Conservation (phyloP, 2,888 invertebrate genomes). For the Campoplex nolae region DNA sequence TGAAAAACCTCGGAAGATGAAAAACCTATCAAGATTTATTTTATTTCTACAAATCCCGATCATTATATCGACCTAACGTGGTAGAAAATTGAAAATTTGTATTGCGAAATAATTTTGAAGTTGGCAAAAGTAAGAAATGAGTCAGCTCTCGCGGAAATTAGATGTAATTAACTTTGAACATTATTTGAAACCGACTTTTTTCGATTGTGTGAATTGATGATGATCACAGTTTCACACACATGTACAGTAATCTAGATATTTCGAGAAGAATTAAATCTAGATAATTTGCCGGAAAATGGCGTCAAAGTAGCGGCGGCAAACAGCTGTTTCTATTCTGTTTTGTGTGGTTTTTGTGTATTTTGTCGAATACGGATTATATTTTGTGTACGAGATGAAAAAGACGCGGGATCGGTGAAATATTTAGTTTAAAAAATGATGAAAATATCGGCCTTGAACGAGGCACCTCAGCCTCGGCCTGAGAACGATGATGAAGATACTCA, state of each 20-base stretch:
- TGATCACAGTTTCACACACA: background rate
- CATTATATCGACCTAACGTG: background rate
- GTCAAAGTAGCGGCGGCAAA: constrained; percentile 58
- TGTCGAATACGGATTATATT: background rate
- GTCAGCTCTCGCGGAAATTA: background rate
- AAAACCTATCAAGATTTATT: background rate
- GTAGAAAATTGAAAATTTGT: background rate
- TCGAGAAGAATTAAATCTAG: background rate
- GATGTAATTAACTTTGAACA: background rate
- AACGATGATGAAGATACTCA: constrained; percentile 87
- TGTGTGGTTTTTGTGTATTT: constrained; percentile 25
- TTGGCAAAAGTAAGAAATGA: background rate
- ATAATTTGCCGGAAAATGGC: constrained; percentile 65
- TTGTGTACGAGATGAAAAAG: constrained; percentile 47
- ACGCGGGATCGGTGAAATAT: constrained; percentile 52
- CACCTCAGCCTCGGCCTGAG: constrained; percentile 87
- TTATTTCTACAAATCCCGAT: background rate
- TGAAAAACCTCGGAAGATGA: background rate
- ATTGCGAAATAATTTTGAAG: background rate
- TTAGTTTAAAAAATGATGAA: constrained; percentile 85
- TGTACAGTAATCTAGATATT: constrained; percentile 6
- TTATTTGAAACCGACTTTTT: background rate
- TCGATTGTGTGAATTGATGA: background rate
- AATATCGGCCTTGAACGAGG: constrained; percentile 89
- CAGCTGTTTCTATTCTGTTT: constrained; percentile 42